These are phyloP conservation scores for Pegoplata infirma DNA, from an alignment of 2,888 invertebrate species.

Conservation along the genomic window DNA sequence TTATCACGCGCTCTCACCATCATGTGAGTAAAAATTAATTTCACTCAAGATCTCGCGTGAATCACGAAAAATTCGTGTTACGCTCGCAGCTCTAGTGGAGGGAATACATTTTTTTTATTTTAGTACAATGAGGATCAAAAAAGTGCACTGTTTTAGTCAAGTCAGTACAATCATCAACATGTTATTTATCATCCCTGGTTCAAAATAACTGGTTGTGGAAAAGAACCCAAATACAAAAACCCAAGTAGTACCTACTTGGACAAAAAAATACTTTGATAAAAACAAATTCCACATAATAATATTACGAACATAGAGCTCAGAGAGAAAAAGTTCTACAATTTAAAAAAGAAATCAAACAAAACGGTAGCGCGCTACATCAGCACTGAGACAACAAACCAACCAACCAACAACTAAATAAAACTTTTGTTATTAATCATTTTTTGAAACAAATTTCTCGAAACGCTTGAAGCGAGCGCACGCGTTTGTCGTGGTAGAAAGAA, in stretches of 20 bases:
- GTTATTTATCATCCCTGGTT: too few relatives aligned
- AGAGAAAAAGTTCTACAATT: slow-evolving; percentile 1
- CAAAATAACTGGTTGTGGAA: neutral
- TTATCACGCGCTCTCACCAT: too few relatives aligned
- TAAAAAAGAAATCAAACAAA: slow-evolving; percentile 14
- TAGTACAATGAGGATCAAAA: too few relatives aligned
- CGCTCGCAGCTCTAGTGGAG: too few relatives aligned
- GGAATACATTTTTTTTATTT: too few relatives aligned
- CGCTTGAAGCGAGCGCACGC: slow-evolving; percentile 56
- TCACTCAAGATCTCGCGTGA: too few relatives aligned
- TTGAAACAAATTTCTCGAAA: slow-evolving; percentile 54
- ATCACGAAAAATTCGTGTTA: too few relatives aligned
- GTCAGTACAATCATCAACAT: too few relatives aligned
- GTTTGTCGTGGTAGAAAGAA: slow-evolving; percentile 7
- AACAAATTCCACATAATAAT: neutral
- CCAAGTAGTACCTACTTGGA: neutral
- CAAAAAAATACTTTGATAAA: neutral
- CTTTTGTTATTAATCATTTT: slow-evolving; percentile 52
- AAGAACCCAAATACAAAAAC: neutral
- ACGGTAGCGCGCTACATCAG: neutral
- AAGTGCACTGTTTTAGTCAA: too few relatives aligned
- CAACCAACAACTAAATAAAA: slow-evolving; percentile 52
- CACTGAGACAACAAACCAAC: too few relatives aligned
- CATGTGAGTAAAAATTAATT: too few relatives aligned
- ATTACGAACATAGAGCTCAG: neutral